Percentiles rank a stretch among this genome's conserved stretches.
Conservation (phyloP, 2,113 vertebrate species). For the Pelmatolapia mariae region DNA sequence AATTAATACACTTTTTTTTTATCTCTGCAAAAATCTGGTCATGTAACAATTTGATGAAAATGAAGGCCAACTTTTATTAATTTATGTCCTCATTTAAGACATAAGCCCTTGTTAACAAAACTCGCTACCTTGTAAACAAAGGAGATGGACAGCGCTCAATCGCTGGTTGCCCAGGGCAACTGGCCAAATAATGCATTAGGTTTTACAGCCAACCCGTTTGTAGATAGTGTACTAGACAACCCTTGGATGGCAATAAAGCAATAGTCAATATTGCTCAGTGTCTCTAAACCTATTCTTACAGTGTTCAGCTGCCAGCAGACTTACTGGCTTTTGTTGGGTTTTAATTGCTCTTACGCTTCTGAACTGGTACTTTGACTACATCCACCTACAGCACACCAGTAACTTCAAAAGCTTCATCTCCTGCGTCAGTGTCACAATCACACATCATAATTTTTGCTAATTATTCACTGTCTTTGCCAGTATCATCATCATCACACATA, state of each 20-base stretch:
- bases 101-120: background rate
- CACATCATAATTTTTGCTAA: background rate
- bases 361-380: background rate
- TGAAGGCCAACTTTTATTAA: background rate
- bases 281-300: background rate
- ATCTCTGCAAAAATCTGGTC: background rate
- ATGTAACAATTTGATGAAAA: background rate
- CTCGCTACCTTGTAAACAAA: background rate
- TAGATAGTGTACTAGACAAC: background rate
- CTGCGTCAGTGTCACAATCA: background rate
- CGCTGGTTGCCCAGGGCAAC: background rate
- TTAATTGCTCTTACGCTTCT: background rate
- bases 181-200: background rate
- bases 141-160: background rate
- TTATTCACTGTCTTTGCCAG: background rate
- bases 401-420: background rate
- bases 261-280: background rate
- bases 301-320: background rate
- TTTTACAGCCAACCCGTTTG: background rate
- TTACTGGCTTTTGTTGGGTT: background rate
- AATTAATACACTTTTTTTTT: background rate
- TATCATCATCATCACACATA: background rate
- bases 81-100: background rate
- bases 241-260: background rate
- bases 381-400: background rate